phyloP scores from a whole-genome alignment of 35 echinoderm and acorn worm genomes.

The Eucidaris tribuloides region DNA sequence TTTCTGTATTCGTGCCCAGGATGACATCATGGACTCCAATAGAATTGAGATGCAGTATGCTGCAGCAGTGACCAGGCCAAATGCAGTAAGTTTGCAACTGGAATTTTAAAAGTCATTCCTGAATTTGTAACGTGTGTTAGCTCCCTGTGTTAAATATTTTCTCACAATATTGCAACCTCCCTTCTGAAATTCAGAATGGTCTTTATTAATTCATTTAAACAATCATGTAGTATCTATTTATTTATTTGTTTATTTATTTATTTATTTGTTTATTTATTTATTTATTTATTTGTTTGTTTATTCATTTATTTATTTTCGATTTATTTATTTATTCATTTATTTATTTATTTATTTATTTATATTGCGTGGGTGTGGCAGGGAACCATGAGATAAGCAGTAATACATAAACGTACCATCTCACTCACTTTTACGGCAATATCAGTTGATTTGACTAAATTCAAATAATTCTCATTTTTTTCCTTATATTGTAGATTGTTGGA shows the following conservation, averaged over 20 bases:
- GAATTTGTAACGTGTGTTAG: neutral
- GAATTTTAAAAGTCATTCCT: neutral
- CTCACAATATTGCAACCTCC: neutral
- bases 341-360: neutral
- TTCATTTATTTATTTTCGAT: neutral
- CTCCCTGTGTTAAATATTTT: neutral
- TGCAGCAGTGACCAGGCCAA: constrained; percentile 47
- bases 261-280: neutral
- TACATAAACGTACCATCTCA: neutral
- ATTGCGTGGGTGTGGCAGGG: neutral
- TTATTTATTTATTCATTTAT: neutral
- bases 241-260: neutral
- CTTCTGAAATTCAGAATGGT: neutral
- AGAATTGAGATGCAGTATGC: constrained; percentile 70
- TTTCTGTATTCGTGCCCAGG: constrained; percentile 22
- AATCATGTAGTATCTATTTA: neutral
- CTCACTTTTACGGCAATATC: neutral
- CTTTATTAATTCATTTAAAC: neutral
- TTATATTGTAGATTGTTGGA: constrained; percentile 57
- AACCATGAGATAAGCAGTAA: neutral
- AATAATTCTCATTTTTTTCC: neutral
- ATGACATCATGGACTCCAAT: constrained; percentile 73
- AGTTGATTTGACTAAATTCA: neutral
- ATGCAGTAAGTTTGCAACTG: constrained; percentile 45
- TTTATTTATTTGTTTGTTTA: neutral